Evolutionary conservation across 1,140 invertebrate species (phyloP).

Genomic region (Melanaphis sacchari): DNA sequence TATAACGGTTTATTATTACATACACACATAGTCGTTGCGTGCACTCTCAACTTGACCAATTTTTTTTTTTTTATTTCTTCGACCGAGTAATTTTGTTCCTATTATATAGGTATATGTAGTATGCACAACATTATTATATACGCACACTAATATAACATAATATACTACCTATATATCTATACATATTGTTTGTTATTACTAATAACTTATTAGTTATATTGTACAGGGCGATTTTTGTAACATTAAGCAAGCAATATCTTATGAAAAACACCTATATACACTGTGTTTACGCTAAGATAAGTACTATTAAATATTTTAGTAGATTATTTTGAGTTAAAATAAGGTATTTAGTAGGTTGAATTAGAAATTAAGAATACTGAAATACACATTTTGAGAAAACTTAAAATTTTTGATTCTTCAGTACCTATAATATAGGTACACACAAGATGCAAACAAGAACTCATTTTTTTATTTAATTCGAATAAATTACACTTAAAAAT

Average conservation of each 20-base stretch:
- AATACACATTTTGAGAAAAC: no score
- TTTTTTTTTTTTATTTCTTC: not conserved
- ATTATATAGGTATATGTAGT: not conserved
- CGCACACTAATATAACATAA: not conserved
- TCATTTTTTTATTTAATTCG: no score
- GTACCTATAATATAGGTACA: no score
- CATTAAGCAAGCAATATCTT: not conserved
- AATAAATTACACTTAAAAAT: no score
- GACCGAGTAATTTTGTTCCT: not conserved
- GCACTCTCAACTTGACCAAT: not conserved
- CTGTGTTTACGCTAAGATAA: no score
- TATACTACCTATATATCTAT: not conserved
- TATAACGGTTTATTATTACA: not conserved
- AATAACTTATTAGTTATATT: not conserved
- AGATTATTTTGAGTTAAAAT: not conserved
- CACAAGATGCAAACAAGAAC: no score
- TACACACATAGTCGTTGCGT: not conserved
- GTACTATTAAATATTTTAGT: not conserved
- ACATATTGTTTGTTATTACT: not conserved
- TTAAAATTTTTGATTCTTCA: no score
- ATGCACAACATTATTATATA: not conserved
- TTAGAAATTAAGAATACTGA: not conserved
- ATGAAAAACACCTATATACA: not conserved
- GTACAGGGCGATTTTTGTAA: not conserved
- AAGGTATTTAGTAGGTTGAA: not conserved